Evolutionary conservation across 2,888 invertebrate species (phyloP).

Genomic region (Colletes collaris): DNA sequence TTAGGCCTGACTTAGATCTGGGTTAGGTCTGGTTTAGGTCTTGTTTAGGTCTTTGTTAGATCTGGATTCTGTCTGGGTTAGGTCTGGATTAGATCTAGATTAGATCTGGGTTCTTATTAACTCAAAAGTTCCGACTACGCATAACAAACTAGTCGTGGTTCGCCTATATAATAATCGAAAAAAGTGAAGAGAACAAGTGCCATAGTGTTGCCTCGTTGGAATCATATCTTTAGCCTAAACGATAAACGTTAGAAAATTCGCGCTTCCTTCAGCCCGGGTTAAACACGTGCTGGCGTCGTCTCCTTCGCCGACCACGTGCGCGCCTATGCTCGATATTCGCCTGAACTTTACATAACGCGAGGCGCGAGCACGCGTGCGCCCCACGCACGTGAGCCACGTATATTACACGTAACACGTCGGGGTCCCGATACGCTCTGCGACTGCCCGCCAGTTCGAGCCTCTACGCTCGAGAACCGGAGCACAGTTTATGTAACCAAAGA

Average conservation of each 20-base stretch:
- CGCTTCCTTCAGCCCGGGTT: conserved; percentile 41
- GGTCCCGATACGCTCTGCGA: conserved; percentile 35
- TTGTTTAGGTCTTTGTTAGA: too few relatives aligned
- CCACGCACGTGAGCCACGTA: conserved; percentile 53
- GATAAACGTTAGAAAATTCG: conserved; percentile 41
- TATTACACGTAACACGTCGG: conserved; percentile 34
- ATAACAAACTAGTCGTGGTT: too few relatives aligned
- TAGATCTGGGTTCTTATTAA: too few relatives aligned
- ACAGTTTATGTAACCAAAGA: conserved; percentile 78
- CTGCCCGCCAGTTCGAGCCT: conserved; percentile 26
- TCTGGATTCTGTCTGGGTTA: too few relatives aligned
- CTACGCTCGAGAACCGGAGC: conserved; percentile 74
- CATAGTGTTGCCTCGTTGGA: too few relatives aligned
- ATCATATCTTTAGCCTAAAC: too few relatives aligned
- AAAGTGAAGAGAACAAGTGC: too few relatives aligned
- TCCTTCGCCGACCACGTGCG: conserved; percentile 56
- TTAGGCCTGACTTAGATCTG: too few relatives aligned
- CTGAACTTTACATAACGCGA: conserved; percentile 64
- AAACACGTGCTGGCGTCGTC: conserved; percentile 62
- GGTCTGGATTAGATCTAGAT: too few relatives aligned
- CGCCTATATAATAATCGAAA: too few relatives aligned
- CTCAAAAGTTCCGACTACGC: too few relatives aligned
- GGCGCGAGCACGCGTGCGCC: conserved; percentile 61
- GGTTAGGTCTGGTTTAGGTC: too few relatives aligned
- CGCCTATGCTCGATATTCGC: conserved; percentile 25